A percentile compares a stretch with the other conserved stretches of the same genome.
Evolutionary conservation across 2,888 invertebrate genomes (phyloP).

Genomic region (Troides helena): DNA sequence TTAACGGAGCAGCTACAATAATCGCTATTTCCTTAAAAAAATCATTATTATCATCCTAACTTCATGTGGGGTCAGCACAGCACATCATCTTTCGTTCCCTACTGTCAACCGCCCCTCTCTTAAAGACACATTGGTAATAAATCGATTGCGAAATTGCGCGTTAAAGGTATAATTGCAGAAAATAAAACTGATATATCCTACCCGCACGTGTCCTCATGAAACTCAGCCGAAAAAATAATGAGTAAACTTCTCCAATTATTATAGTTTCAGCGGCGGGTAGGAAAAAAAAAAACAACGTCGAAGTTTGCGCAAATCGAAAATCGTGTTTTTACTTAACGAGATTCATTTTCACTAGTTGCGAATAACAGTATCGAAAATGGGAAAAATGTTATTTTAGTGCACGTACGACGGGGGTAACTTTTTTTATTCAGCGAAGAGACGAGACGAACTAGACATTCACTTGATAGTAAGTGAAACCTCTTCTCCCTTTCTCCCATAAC

Average conservation of each 20-base stretch:
- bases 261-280: conserved; percentile 49
- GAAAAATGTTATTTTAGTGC: background rate
- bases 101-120: background rate
- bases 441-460: too few species aligned
- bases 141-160: conserved; percentile 6
- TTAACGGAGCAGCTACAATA: too few species aligned
- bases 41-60: too few species aligned
- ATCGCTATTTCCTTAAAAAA: too few species aligned
- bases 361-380: background rate
- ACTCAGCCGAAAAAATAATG: conserved; percentile 69
- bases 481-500: too few species aligned
- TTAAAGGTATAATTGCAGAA: conserved; percentile 14
- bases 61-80: too few species aligned
- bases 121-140: conserved; percentile 1
- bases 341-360: conserved; percentile 11
- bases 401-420: too few species aligned
- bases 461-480: too few species aligned
- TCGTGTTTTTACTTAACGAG: conserved; percentile 38
- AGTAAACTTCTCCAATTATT: conserved; percentile 76
- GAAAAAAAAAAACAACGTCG: conserved; percentile 46
- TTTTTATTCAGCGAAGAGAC: too few species aligned
- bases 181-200: conserved; percentile 19
- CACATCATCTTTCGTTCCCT: too few species aligned
- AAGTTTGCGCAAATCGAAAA: conserved; percentile 45
- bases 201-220: conserved; percentile 33